These are phyloP conservation scores for Eupeodes latifasciatus DNA, from an alignment of 2,888 invertebrate species.

Conservation along the genomic window DNA sequence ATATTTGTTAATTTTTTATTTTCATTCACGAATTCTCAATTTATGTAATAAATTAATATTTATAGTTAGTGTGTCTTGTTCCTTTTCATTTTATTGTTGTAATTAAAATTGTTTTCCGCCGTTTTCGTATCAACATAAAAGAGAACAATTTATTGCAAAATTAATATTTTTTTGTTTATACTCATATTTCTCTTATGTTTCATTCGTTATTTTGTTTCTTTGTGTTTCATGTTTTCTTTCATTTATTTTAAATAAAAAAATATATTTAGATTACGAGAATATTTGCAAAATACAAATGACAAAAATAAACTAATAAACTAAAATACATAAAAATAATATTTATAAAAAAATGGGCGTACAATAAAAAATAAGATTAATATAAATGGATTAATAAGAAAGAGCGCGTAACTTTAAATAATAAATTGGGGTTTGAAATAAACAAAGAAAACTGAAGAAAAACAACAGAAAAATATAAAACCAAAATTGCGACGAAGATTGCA, in stretches of 20 bases:
- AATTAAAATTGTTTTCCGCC: slow-evolving; percentile 38
- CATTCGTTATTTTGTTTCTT: slow-evolving; percentile 56
- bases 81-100: slow-evolving; percentile 41
- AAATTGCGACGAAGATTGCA: slow-evolving; percentile 63
- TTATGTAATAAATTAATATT: slow-evolving; percentile 73
- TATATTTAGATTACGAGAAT: slow-evolving; percentile 73
- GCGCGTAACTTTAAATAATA: slow-evolving; percentile 38
- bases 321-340: slow-evolving; percentile 41
- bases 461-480: slow-evolving; percentile 17
- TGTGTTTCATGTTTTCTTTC: slow-evolving; percentile 25
- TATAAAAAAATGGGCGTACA: slow-evolving; percentile 13
- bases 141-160: slow-evolving; percentile 50
- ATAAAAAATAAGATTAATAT: slow-evolving; percentile 55
- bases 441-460: not conserved
- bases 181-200: slow-evolving; percentile 48
- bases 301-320: slow-evolving; percentile 26
- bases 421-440: slow-evolving; percentile 8
- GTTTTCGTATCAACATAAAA: slow-evolving; percentile 54
- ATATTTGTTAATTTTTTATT: not conserved
- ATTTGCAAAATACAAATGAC: slow-evolving; percentile 55
- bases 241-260: slow-evolving; percentile 67
- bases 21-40: slow-evolving; percentile 65
- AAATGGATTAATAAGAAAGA: slow-evolving; percentile 46
- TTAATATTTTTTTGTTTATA: slow-evolving; percentile 22
- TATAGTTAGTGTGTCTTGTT: slow-evolving; percentile 68